phyloP scores from a whole-genome alignment of 2,797 vertebrate genomes.

The Diglossa cyanea region DNA sequence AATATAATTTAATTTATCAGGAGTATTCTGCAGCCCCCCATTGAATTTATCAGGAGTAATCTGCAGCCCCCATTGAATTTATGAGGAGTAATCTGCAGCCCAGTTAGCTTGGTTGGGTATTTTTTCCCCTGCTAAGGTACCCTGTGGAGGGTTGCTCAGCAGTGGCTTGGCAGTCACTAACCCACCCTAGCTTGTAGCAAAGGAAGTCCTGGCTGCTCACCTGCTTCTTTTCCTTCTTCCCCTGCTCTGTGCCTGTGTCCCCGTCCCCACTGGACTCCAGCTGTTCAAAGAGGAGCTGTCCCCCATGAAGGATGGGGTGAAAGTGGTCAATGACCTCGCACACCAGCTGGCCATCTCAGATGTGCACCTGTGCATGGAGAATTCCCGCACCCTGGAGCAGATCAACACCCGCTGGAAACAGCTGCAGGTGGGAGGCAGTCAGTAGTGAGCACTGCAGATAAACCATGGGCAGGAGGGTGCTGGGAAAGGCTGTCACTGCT shows the following conservation, averaged over 20 bases:
- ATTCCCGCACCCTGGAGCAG: conserved; percentile 89
- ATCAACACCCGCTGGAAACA: conserved; percentile 95
- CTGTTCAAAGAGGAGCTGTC: conserved; percentile 93
- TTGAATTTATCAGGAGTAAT: background rate
- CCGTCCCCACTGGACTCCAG: conserved; percentile 60
- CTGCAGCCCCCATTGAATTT: background rate
- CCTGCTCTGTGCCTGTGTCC: background rate
- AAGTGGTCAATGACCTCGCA: conserved; percentile 91
- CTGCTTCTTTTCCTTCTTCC: background rate
- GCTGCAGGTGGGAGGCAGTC: conserved; percentile 84
- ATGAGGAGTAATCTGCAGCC: background rate
- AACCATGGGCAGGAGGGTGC: background rate
- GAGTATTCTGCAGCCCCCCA: background rate
- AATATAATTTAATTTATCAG: no score
- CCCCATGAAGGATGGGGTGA: conserved; percentile 93
- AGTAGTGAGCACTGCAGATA: background rate
- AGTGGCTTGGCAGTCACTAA: background rate
- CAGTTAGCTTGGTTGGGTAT: background rate
- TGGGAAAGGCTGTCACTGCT: background rate
- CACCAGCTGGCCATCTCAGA: conserved; percentile 96
- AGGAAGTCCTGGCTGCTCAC: background rate
- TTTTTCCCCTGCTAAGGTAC: background rate
- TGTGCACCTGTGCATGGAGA: conserved; percentile 96
- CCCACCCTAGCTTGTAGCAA: background rate
- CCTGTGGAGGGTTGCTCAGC: background rate